These are phyloP conservation scores for Guaruba guarouba DNA, from an alignment of 2,113 vertebrate genomes.

Conservation along the genomic window DNA sequence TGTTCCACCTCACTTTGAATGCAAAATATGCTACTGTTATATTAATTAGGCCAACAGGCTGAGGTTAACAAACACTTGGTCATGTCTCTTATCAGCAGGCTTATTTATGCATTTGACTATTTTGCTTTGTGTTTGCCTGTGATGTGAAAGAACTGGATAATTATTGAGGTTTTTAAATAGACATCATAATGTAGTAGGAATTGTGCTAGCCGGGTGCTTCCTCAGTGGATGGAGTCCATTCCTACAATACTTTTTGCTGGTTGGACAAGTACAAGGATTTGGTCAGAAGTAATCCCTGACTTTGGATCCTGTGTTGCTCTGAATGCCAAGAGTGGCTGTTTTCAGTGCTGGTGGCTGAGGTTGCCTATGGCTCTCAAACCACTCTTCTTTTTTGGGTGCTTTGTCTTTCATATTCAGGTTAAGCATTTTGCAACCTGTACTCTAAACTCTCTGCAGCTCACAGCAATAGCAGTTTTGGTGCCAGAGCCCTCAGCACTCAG, in stretches of 20 bases:
- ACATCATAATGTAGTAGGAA: neutral
- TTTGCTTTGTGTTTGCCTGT: neutral
- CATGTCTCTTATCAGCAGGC: neutral
- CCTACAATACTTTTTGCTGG: neutral
- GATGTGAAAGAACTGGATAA: neutral
- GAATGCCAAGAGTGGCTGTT: neutral
- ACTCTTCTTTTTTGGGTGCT: neutral
- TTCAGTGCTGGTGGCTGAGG: neutral
- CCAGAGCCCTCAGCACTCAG: neutral
- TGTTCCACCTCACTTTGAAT: neutral
- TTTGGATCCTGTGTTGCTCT: neutral
- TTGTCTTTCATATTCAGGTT: neutral
- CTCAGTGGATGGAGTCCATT: neutral
- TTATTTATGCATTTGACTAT: conserved; percentile 57
- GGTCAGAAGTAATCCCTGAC: neutral
- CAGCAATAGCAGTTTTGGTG: neutral
- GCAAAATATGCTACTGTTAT: neutral
- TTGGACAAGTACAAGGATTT: neutral
- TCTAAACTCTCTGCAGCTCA: neutral
- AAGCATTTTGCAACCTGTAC: neutral
- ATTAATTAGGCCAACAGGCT: conserved; percentile 9
- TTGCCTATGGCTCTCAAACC: rapidly evolving
- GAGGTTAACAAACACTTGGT: neutral
- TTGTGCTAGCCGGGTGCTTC: neutral
- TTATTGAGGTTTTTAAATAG: neutral